Evolutionary conservation across 2,888 invertebrate species (phyloP), one percentile per base, ranked within the genome.

Genomic region (Onchidella celtica): DNA sequence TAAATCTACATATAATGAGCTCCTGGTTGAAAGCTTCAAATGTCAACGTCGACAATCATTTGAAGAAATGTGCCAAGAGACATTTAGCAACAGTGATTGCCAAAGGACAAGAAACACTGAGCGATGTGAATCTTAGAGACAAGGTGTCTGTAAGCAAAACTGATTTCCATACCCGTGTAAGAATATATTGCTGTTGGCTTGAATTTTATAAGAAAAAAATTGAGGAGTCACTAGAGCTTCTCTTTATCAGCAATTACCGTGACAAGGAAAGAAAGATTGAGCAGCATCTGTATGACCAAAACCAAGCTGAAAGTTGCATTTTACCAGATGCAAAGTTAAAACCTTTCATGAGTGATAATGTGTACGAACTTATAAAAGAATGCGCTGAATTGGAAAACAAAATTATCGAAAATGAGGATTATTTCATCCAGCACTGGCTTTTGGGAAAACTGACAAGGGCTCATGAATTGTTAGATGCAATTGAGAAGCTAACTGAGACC

Each of bases 341-440:
- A 32, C 68, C 65, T 21, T 81, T 75, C 57, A 83, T 84, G 83
- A 76, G 70, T 76, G 76, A 76, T n/a, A 74, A 55, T 17, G 70
- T 63, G 6, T 76, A 68, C 66, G 36, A 81, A 3, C 29, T 24
- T 21, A 55, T 81, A 24, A 76, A 63, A 65, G 65, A 32, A 27
- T 47, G 76, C 63, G 76, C 76, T 1, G 4, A 70, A 14, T 29
- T 36, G 29, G 76, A 81, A 34, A 61, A 29, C 38, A 72, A n/a
- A 75, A 47, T 21, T 11, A 47, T 21, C 32, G 40, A 38, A 73
- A n/a, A n/a, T n/a, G 21, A 24, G 17, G 36, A 76, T 36, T 27
- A 36, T 17, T 66, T 21, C 55, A 32, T 81, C 9, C 6, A 40
- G 32, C 24, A 36, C 21, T 81, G 81, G 81, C 70, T 81, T 34